Evolutionary conservation across 2,888 invertebrate species (phyloP).

Genomic region (Artemia sp.): DNA sequence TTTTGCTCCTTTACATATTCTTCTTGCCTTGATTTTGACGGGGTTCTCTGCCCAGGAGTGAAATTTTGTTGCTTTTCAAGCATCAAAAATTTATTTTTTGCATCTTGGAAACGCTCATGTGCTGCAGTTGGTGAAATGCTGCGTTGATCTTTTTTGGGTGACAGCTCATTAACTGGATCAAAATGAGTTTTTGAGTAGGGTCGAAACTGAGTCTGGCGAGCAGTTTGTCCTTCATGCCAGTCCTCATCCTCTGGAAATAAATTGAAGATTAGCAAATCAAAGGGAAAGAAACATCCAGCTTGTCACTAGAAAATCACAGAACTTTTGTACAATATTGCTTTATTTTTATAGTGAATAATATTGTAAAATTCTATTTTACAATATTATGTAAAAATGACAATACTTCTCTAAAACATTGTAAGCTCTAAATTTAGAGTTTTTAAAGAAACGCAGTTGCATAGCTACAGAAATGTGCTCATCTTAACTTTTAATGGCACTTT

Average conservation of each 20-base stretch:
- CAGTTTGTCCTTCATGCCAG: not conserved
- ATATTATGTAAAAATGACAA: too few relatives aligned
- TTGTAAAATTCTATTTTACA: too few relatives aligned
- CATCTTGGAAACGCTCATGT: conserved; percentile 7
- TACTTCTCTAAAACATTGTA: too few relatives aligned
- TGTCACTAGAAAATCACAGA: too few relatives aligned
- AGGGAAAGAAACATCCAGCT: too few relatives aligned
- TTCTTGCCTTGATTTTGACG: not conserved
- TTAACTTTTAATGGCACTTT: too few relatives aligned
- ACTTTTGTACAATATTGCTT: too few relatives aligned
- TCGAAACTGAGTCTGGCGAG: not conserved
- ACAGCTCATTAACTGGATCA: not conserved
- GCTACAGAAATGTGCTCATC: too few relatives aligned
- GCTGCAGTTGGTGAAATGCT: not conserved
- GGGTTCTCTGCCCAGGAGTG: not conserved
- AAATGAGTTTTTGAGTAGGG: not conserved
- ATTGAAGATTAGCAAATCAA: too few relatives aligned
- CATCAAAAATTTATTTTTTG: not conserved
- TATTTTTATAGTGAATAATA: too few relatives aligned
- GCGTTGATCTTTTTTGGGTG: not conserved
- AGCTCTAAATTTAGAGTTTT: too few relatives aligned
- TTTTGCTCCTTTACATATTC: not conserved
- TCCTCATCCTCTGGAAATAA: not conserved
- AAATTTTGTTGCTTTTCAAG: not conserved
- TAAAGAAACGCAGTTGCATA: too few relatives aligned